These are phyloP conservation scores for Deroptyus accipitrinus DNA, from an alignment of 2,113 vertebrate genomes.

Conservation along the genomic window DNA sequence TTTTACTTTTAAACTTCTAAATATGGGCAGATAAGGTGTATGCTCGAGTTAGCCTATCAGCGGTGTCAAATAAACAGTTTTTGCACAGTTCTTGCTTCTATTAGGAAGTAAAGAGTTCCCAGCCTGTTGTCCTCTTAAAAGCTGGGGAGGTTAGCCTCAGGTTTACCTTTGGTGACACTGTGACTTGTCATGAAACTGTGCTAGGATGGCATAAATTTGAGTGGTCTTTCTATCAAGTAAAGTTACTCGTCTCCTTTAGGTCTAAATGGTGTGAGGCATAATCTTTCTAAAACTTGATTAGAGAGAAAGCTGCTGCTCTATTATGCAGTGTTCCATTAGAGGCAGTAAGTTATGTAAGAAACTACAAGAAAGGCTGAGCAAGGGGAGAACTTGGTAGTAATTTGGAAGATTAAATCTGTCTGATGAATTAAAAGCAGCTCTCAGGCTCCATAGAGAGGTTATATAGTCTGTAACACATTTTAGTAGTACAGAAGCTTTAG, in stretches of 20 bases:
- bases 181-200: background rate
- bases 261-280: background rate
- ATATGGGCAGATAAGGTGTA: background rate
- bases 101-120: background rate
- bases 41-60: background rate
- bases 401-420: background rate
- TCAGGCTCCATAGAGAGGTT: background rate
- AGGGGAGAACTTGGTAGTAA: background rate
- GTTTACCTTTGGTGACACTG: background rate
- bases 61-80: background rate
- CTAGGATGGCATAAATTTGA: background rate
- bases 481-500: background rate
- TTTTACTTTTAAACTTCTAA: background rate
- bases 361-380: background rate
- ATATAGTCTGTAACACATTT: background rate
- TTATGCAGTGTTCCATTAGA: background rate
- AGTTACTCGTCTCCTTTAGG: background rate
- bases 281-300: background rate
- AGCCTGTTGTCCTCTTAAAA: background rate
- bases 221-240: background rate
- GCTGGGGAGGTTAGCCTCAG: background rate
- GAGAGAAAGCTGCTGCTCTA: background rate
- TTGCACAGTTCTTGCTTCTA: background rate
- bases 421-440: background rate
- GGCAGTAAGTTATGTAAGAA: background rate